These are phyloP conservation scores for Apaloderma vittatum DNA, from an alignment of 2,113 vertebrate species.

Conservation along the genomic window DNA sequence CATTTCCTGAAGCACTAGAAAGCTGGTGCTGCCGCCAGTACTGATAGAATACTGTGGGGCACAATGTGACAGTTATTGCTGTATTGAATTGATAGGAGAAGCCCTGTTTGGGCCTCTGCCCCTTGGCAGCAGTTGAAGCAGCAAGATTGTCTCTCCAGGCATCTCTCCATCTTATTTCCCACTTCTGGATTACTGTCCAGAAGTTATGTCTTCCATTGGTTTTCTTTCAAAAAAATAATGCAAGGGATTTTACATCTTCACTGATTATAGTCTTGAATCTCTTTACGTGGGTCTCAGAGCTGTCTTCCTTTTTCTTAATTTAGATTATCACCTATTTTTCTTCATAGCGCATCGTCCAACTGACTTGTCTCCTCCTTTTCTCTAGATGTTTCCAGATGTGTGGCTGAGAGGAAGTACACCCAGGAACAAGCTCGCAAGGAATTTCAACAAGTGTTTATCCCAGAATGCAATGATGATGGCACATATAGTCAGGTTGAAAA, in stretches of 20 bases:
- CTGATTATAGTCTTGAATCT: neutral
- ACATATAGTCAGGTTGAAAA: constrained; percentile 92
- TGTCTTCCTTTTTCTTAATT: neutral
- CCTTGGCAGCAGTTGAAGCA: neutral
- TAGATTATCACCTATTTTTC: neutral
- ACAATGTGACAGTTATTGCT: neutral
- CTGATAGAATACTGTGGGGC: neutral
- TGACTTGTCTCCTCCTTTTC: neutral
- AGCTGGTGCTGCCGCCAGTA: neutral
- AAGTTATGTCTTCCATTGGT: neutral
- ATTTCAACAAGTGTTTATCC: constrained; percentile 95
- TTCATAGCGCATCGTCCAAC: neutral
- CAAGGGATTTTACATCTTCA: neutral
- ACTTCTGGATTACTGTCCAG: neutral
- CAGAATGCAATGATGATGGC: constrained; percentile 94
- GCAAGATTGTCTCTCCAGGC: neutral
- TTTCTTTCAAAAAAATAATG: neutral
- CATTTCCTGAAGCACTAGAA: neutral
- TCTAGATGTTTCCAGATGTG: constrained; percentile 94
- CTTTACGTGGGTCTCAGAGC: accelerated
- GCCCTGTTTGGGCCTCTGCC: neutral
- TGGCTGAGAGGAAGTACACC: constrained; percentile 96
- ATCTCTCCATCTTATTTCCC: neutral
- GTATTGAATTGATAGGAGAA: neutral
- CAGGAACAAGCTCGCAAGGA: constrained; percentile 97